Base-by-base conservation (phyloP, 2,797 vertebrate species). In the Betta splendens region DNA sequence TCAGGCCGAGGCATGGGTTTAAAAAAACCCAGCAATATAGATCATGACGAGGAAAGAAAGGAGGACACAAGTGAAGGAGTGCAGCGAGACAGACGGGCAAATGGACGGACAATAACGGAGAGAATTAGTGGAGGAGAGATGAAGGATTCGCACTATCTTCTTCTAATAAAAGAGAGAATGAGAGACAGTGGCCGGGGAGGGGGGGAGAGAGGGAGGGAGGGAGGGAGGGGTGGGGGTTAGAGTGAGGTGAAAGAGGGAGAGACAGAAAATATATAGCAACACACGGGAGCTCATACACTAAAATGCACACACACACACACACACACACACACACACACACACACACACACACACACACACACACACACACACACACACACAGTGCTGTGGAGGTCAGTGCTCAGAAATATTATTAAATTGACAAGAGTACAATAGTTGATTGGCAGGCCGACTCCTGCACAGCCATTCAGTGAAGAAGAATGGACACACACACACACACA, bases 381-480 rank as follows among this genome's bases (percentile, higher is more conserved):
- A 80, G 74, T 45, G 26, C 65, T 47, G 80, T 75, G 77, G 86
- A 85, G 82, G 86, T 90, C 85, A 87, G 72, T 42, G 70, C 80
- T 76, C 70, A 85, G 80, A 87, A 88, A 89, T 89, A 85, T 89
- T 89, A 89, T 90, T 86, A 90, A 86, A 90, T 89, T 89, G 89
- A 91, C 86, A 81, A 83, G 78, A 78, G 83, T 72, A 89, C 87
- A 90, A 89, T 87, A 80, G 85, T 81, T 86, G 90, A 91, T 84
- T 89, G 89, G 83, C 83, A 87, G 86, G 50, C 80, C 69, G 81
- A 87, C 81, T 86, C 75, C 80, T 77, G 80, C 67, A 53, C 78
- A 72, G 86, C 83, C 80, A 84, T 82, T 85, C 85, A 89, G 69
- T 35, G 64, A 61, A 75, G 70, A 83, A 83, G 79, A 86, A 85